Base-by-base conservation (phyloP, 1,140 invertebrate species). In the Ips nitidus region DNA sequence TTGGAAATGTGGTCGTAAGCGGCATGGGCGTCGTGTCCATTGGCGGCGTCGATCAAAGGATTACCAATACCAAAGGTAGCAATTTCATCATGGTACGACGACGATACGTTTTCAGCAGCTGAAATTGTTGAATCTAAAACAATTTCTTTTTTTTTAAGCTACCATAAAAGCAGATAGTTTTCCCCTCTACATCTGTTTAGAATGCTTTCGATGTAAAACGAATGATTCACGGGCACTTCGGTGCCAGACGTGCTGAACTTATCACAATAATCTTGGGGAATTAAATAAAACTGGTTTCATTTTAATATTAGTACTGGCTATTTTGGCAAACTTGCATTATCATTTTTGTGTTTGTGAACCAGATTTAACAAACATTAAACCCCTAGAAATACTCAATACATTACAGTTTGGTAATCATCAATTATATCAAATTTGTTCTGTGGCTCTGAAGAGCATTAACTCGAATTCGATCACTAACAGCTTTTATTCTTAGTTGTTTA, bases 71-170 rank as follows among this genome's bases (percentile, higher is more conserved):
- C 73, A 64, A 75, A 61, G 73, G 75, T 77, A 74, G 75, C 77
- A 74, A 79, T 73, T 69, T 77, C 78, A 71, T 79, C 77, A 73
- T 73, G 75, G 75, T 76, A 78, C 67, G 75, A 76, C 66, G 77
- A 66, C 69, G 81, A 79, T 67, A 78, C 62, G 76, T 82, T 81
- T 68, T 80, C 80, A 63, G 79, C 76, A 69, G 79, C 76, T 77
- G 82, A 82, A 76, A 83, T 80, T 78, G 82, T 78, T 78, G 81
- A 80, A 77, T 81, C 80, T 83, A 79, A 79, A 82, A 47, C 37
- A 50, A 50, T 3, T 50, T 1, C 45, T 50, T 3, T 22, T 50
- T 50, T 50, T 50, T 8, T 50, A 6, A 52, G 22, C 45, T 3
- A 7, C n/a, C 4, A 37, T 52, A 45, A 50, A 50, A 50, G 22